Percentiles rank a stretch among this genome's conserved stretches.
Conservation (phyloP, 1,140 invertebrate species). For the Streblospio benedicti region DNA sequence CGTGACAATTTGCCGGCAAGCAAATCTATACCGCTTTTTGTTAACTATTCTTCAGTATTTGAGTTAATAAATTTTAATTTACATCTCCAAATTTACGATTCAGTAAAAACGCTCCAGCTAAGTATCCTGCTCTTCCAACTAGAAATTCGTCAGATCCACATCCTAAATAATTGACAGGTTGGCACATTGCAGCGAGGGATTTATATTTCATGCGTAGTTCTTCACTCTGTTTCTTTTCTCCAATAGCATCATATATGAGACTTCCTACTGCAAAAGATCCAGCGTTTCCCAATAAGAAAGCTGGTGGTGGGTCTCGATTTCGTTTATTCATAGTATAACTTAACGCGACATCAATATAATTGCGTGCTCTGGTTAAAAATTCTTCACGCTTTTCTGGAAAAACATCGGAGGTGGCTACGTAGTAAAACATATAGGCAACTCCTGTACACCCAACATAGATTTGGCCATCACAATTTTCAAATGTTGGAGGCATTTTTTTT, state of each 20-base stretch:
- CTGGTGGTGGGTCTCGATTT: constrained; percentile 28
- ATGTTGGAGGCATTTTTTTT: constrained; percentile 23
- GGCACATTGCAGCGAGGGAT: constrained; percentile 32
- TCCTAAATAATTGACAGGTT: constrained; percentile 55
- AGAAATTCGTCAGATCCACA: constrained; percentile 74
- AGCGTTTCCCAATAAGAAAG: constrained; percentile 48
- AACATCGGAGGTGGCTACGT: constrained; percentile 33
- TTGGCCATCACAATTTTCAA: constrained; percentile 45
- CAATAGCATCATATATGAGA: constrained; percentile 34
- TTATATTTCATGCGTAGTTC: constrained; percentile 34
- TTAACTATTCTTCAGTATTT: no score
- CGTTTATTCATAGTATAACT: constrained; percentile 22
- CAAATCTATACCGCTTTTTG: no score
- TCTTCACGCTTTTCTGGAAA: constrained; percentile 31
- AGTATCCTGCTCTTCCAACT: constrained; percentile 70
- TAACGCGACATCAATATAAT: constrained; percentile 35
- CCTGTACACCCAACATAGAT: constrained; percentile 51
- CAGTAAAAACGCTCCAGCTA: constrained; percentile 67
- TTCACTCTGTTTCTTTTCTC: constrained; percentile 24
- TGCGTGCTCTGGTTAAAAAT: constrained; percentile 32
- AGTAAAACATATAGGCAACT: constrained; percentile 48
- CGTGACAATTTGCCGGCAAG: no score
- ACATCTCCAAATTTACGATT: constrained; percentile 11
- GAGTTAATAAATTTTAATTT: not conserved
- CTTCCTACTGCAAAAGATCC: constrained; percentile 46